These are phyloP conservation scores for Aleiodes testaceus DNA, from an alignment of 2,888 invertebrate species.

Conservation along the genomic window DNA sequence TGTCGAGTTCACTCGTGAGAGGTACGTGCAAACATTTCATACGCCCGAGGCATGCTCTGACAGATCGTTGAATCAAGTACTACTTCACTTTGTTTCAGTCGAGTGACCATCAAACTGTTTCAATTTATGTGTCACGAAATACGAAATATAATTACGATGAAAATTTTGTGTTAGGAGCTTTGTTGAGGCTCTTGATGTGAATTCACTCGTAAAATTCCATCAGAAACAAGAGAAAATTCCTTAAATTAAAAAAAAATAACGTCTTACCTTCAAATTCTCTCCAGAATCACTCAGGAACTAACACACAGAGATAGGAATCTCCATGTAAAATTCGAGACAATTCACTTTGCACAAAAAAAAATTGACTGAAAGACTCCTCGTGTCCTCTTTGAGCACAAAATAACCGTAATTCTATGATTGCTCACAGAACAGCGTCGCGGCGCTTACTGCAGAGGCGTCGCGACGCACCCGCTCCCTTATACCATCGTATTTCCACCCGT, in stretches of 20 bases:
- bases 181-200: no score
- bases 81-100: conserved; percentile 25
- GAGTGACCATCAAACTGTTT: conserved; percentile 20
- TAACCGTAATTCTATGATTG: conserved; percentile 9
- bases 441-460: conserved; percentile 70
- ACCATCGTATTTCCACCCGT: conserved; percentile 58
- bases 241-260: no score
- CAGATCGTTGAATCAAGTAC: conserved; percentile 30
- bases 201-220: no score
- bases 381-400: conserved; percentile 34
- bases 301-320: no score
- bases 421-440: conserved; percentile 61
- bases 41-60: conserved; percentile 21
- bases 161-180: no score
- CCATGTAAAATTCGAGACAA: no score
- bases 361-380: conserved; percentile 36
- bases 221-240: no score
- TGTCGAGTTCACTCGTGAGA: conserved; percentile 21
- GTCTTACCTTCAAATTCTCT: no score
- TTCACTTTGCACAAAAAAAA: neutral
- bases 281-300: no score
- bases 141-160: neutral
- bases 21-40: conserved; percentile 21
- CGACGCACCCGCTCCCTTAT: conserved; percentile 71
- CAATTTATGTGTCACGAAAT: conserved; percentile 17